These are phyloP conservation scores for Agrotis ipsilon DNA, from an alignment of 2,888 invertebrate genomes.

Conservation along the genomic window DNA sequence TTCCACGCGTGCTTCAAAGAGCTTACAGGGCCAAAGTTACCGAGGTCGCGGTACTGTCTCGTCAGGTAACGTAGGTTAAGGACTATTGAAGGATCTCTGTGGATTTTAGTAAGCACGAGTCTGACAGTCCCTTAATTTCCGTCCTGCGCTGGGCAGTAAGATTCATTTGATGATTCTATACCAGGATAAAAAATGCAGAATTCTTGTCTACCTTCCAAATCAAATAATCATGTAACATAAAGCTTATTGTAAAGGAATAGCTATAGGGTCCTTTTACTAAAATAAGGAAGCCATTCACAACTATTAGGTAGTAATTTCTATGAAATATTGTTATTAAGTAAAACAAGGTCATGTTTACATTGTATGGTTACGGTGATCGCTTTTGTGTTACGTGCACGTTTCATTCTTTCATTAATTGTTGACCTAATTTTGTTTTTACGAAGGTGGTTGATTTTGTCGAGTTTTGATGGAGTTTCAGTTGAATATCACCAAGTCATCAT, in stretches of 20 bases:
- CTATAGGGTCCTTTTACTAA: slow-evolving; percentile 41
- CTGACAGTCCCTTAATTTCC: no score
- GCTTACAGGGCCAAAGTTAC: no score
- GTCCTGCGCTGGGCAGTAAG: no score
- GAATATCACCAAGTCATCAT: no score
- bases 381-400: slow-evolving; percentile 27
- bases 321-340: slow-evolving; percentile 41
- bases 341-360: slow-evolving; percentile 53
- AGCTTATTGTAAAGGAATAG: slow-evolving; percentile 28
- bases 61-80: no score
- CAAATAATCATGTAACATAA: slow-evolving; percentile 9
- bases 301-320: slow-evolving; percentile 33
- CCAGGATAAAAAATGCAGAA: no score
- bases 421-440: slow-evolving; percentile 12
- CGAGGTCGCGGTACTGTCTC: no score
- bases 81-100: no score
- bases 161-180: no score
- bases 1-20: no score
- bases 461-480: not conserved
- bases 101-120: no score
- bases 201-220: no score
- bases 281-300: slow-evolving; percentile 61
- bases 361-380: slow-evolving; percentile 45
- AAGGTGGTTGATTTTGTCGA: not conserved
- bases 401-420: slow-evolving; percentile 6